Base-by-base conservation (phyloP, 2,888 invertebrate genomes). In the Caenorhabditis virilis region DNA sequence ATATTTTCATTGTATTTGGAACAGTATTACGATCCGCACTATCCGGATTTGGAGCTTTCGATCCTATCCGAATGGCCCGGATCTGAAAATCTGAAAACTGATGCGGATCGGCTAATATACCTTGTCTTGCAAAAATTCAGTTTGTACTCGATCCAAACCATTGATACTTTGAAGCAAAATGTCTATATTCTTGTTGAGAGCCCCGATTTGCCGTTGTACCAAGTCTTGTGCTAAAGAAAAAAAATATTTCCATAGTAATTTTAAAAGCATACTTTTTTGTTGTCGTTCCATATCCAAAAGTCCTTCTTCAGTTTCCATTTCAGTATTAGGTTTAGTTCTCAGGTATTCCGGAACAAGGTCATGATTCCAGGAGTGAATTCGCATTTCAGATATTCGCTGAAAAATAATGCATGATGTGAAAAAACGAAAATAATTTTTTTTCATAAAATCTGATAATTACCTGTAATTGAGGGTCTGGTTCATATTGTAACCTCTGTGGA, bases 261-360 rank as follows among this genome's bases (percentile, higher is more conserved):
- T 39, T 7, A 6, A 39, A 39, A 39, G 6, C 22, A 6, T 9
- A 62, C 62, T 39, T 51, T 65, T 65, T 16, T 33, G 48, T 16
- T 20, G 20, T 16, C 50, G 27, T 45, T 72, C 72, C 2, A 23
- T 35, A n/a, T 72, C 72, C 23, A 72, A 22, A 20, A 50, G 22
- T 1, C 23, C 9, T 38, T 69, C 70, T 39, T 71, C 71, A 3
- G 30, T 47, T 38, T 73, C 73, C 55, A 70, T 56, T 22, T 68
- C 70, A 4, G 68, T 68, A 48, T 65, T 68, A 27, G 59, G 52
- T 33, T 70, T 69, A 7, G 73, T 73, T 25, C 70, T 53, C 41
- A 81, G 55, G 51, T 74, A 79, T 45, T 76, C 76, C 1, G 80
- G 81, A 1, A 78, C 78, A 20, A 78, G 58, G 27, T 78, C 80